Conservation (phyloP, 2,888 invertebrate species). For the Morpho deidamia region DNA sequence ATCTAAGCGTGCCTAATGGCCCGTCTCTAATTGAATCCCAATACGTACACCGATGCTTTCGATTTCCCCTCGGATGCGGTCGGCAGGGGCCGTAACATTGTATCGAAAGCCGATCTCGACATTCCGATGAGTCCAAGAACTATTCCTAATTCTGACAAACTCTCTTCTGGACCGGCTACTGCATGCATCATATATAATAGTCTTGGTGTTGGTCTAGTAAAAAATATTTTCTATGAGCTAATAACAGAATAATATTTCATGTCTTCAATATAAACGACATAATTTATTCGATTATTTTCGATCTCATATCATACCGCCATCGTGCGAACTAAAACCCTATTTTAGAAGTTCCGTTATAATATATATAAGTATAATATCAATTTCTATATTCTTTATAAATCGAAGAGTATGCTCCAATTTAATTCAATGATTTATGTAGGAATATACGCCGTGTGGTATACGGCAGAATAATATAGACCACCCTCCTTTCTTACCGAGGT, state of each 20-base stretch:
- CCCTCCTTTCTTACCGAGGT: no score
- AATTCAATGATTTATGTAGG: no score
- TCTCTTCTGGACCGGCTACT: slow-evolving; percentile 76
- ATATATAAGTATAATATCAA: no score
- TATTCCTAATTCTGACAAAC: slow-evolving; percentile 54
- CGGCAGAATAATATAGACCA: no score
- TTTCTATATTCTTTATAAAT: no score
- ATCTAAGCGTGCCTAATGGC: slow-evolving; percentile 11
- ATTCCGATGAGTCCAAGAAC: slow-evolving; percentile 80
- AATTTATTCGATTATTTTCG: no score
- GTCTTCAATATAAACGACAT: no score
- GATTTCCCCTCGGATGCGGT: slow-evolving; percentile 38
- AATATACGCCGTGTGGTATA: no score
- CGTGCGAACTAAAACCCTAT: no score
- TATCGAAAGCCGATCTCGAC: slow-evolving; percentile 73
- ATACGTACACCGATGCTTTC: slow-evolving; percentile 42
- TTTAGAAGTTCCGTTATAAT: no score
- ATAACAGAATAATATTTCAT: background rate
- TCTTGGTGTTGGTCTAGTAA: slow-evolving; percentile 43
- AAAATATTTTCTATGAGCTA: background rate
- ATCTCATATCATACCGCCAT: no score
- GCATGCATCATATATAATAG: slow-evolving; percentile 72
- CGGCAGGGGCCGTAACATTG: slow-evolving; percentile 67
- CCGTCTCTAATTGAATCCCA: slow-evolving; percentile 18
- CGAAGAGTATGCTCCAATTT: no score